Percentiles rank a stretch among this genome's conserved stretches.
phyloP scores from a whole-genome alignment of 1,140 invertebrate genomes.

The Lepidostoma basale region DNA sequence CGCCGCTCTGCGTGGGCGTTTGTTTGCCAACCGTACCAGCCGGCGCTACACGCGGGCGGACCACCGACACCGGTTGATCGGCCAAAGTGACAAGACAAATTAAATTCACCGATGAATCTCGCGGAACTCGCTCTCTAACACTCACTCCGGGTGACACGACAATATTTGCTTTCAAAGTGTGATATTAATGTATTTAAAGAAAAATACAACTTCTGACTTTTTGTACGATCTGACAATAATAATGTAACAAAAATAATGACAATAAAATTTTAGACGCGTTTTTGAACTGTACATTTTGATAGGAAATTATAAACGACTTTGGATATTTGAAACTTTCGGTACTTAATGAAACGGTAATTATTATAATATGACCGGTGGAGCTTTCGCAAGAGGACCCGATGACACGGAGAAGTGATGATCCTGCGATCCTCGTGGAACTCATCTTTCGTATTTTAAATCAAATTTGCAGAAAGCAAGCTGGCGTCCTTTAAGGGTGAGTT shows the following conservation, averaged over 20 bases:
- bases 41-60: constrained; percentile 21
- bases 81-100: too few species aligned
- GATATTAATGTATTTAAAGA: constrained; percentile 3
- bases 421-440: too few species aligned
- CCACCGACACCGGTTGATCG: constrained; percentile 30
- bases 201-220: background rate
- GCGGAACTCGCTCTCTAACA: too few species aligned
- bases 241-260: background rate
- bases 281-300: background rate
- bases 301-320: background rate
- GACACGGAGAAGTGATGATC: too few species aligned
- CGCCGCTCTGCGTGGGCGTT: constrained; percentile 36
- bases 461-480: constrained; percentile 27
- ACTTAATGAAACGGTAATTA: too few species aligned
- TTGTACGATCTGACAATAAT: background rate
- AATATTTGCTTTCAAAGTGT: constrained; percentile 8
- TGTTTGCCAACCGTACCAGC: constrained; percentile 35
- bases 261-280: constrained; percentile 8
- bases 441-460: constrained; percentile 3
- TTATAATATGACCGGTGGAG: too few species aligned
- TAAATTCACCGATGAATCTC: too few species aligned
- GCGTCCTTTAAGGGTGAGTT: constrained; percentile 41
- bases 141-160: constrained; percentile 3
- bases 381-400: too few species aligned
- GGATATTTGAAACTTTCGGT: too few species aligned